These are phyloP conservation scores for Drosophila kepulauana DNA, from an alignment of 1,140 invertebrate genomes.

Conservation along the genomic window DNA sequence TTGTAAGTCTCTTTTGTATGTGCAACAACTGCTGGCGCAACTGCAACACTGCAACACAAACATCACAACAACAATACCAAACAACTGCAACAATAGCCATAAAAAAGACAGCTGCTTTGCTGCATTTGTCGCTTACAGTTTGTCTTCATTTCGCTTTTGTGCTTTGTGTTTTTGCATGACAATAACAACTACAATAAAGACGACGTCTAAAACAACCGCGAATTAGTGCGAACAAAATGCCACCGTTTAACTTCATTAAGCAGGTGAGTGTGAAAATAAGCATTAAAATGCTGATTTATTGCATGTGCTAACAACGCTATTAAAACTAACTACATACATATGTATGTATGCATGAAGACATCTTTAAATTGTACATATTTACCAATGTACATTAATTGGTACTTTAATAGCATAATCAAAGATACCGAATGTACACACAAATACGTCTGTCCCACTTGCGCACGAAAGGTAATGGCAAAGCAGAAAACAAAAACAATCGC, in stretches of 20 bases:
- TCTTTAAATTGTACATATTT: no score
- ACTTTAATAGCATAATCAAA: slow-evolving; percentile 6
- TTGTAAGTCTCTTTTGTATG: slow-evolving; percentile 6
- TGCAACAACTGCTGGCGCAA: slow-evolving; percentile 6
- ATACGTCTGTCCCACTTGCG: background rate
- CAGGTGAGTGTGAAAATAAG: slow-evolving; percentile 73
- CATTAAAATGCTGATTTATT: slow-evolving; percentile 45
- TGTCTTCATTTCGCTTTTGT: slow-evolving; percentile 27
- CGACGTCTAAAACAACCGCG: slow-evolving; percentile 38
- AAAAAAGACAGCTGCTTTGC: slow-evolving; percentile 40
- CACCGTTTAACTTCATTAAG: slow-evolving; percentile 80
- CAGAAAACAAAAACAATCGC: background rate
- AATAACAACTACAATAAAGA: slow-evolving; percentile 30
- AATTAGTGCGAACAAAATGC: slow-evolving; percentile 67
- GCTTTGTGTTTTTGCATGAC: slow-evolving; percentile 54
- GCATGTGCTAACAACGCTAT: slow-evolving; percentile 34
- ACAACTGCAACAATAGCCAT: slow-evolving; percentile 12
- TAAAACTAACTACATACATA: slow-evolving; percentile 17
- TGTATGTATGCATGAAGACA: no score
- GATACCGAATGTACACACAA: slow-evolving; percentile 3
- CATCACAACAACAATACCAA: slow-evolving; percentile 9
- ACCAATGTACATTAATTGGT: background rate
- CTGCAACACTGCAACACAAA: slow-evolving; percentile 1
- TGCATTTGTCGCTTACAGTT: slow-evolving; percentile 35
- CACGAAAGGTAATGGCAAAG: background rate